Percentiles rank a stretch among this genome's conserved stretches.
These are phyloP conservation scores for Drosophila niveifrons DNA, from an alignment of 2,888 invertebrate species.

Conservation along the genomic window DNA sequence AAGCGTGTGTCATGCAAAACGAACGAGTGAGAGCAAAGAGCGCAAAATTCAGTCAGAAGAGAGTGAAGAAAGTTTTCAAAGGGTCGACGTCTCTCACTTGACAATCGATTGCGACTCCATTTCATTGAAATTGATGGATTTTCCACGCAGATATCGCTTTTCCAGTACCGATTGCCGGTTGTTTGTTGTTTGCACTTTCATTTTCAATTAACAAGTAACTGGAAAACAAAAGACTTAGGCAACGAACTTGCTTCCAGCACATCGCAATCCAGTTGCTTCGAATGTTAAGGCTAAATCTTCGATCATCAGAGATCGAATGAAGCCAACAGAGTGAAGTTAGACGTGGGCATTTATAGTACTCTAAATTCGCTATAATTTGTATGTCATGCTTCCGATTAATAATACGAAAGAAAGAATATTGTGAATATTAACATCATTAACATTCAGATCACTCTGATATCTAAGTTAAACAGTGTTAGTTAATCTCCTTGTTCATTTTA, in stretches of 20 bases:
- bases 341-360: neutral
- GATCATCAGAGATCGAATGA: too few relatives aligned
- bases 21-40: conserved; percentile 13
- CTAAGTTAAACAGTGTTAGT: too few relatives aligned
- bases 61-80: conserved; percentile 50
- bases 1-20: conserved; percentile 62
- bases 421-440: too few relatives aligned
- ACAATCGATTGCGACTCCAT: conserved; percentile 61
- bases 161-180: conserved; percentile 24
- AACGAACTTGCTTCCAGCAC: conserved; percentile 44
- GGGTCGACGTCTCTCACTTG: conserved; percentile 46
- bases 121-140: conserved; percentile 55
- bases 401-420: too few relatives aligned
- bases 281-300: conserved; percentile 58
- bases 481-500: neutral
- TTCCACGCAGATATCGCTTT: conserved; percentile 35
- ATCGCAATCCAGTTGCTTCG: conserved; percentile 41
- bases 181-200: conserved; percentile 70
- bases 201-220: conserved; percentile 71
- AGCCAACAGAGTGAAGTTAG: neutral
- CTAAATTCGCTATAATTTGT: neutral
- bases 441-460: too few relatives aligned
- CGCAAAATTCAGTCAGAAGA: conserved; percentile 16
- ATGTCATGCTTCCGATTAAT: neutral
- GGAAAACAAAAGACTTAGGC: conserved; percentile 48